Evolutionary conservation across 2,888 invertebrate genomes (phyloP).

Genomic region (Drepana falcataria): DNA sequence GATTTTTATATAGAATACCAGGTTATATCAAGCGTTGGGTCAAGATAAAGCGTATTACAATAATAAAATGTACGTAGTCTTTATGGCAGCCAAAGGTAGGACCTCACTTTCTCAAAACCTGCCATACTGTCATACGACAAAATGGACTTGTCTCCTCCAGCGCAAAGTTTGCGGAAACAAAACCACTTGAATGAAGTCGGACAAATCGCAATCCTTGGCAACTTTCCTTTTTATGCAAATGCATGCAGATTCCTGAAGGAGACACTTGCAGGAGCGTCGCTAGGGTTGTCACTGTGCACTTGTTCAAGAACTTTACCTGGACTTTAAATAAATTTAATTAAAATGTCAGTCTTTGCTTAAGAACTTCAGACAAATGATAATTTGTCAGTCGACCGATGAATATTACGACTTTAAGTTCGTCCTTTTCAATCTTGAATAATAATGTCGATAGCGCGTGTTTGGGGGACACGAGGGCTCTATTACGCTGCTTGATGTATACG

Average conservation of each 20-base stretch:
- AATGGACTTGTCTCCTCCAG: not conserved
- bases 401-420: no score
- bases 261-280: constrained; percentile 34
- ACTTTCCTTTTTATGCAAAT: constrained; percentile 55
- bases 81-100: no score
- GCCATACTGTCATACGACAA: not conserved
- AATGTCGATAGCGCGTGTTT: no score
- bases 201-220: constrained; percentile 31
- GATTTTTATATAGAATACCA: no score
- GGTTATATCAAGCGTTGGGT: no score
- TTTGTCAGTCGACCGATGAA: no score
- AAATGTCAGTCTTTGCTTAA: not conserved
- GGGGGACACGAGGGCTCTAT: no score
- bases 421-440: no score
- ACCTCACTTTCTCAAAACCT: not conserved
- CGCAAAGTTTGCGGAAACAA: not conserved
- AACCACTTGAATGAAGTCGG: constrained; percentile 16
- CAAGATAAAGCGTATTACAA: no score
- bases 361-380: not conserved
- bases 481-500: no score
- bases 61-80: no score
- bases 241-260: constrained; percentile 45
- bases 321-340: not conserved
- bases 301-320: not conserved
- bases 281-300: constrained; percentile 23